Base-by-base conservation (phyloP, 2,797 vertebrate species). In the Hydrolagus colliei region DNA sequence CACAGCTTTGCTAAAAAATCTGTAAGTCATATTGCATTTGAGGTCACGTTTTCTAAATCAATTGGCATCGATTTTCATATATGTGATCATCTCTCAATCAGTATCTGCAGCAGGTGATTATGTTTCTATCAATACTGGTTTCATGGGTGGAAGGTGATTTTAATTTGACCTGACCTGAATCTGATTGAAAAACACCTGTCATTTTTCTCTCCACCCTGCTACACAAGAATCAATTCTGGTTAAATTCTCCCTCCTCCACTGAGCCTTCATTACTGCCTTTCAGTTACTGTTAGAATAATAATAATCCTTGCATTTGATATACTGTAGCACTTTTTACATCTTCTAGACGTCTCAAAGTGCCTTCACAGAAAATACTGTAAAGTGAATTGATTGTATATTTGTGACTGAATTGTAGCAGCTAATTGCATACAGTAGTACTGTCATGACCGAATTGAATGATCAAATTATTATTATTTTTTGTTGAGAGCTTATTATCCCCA, bases 11-110 rank as follows among this genome's bases (percentile, higher is more conserved):
- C 8, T 18, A 32, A 27, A 68, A 22, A 32, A 14, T 68, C 2
- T 67, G 14, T 52, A 52, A 82, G 41, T 52, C 41, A 67, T 32
- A 41, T 1, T 67, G 63, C 20, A 11, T 35, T 35, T 82, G 79
- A 68, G 65, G 63, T 2, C 9, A 13, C 35, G 27, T 20, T 82
- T 80, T 68, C 79, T 65, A 82, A 82, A 68, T 82, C 79, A 82
- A 32, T 82, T 67, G 35, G 32, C 14, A 82, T 82, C 67, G 79
- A 82, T 82, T 82, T 68, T 68, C 16, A 82, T 82, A 68, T 22
- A 82, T 82, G 22, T 8, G 13, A 68, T 67, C 68, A 82, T 68
- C 18, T 27, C 79, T 68, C 62, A 68, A 35, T 82, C 79, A 82
- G 68, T 67, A 67, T 35, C 68, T 82, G 27, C 79, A 41, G 79